Evolutionary conservation across 2,888 invertebrate genomes (phyloP).

Genomic region (Polydesmus complanatus): DNA sequence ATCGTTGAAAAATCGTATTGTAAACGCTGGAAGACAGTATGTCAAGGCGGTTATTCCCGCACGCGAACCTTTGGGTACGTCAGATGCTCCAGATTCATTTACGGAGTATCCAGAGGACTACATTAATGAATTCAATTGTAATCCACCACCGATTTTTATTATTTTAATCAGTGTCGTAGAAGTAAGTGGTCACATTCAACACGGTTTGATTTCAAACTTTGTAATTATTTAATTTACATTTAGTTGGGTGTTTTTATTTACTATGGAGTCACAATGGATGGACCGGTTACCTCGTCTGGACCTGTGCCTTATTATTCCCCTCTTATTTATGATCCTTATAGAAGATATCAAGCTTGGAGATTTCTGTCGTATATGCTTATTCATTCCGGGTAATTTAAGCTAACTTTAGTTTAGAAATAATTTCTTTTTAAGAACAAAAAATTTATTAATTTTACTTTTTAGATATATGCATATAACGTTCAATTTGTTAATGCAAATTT

Average conservation of each 20-base stretch:
- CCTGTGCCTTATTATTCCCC: conserved; percentile 65
- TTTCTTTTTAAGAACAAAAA: no score
- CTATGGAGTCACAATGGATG: conserved; percentile 35
- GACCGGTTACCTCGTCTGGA: conserved; percentile 36
- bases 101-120: no score
- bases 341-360: conserved; percentile 79
- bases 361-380: conserved; percentile 92
- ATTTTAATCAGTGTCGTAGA: conserved; percentile 74
- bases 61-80: conserved; percentile 30
- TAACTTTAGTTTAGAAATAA: neutral
- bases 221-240: conserved; percentile 5
- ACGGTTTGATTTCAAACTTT: neutral
- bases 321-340: conserved; percentile 76
- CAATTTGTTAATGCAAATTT: conserved; percentile 78
- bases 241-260: conserved; percentile 40
- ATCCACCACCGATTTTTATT: conserved; percentile 82
- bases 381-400: conserved; percentile 62
- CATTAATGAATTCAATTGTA: conserved; percentile 81
- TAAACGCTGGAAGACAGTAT: neutral
- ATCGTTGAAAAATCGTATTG: neutral
- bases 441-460: conserved; percentile 24
- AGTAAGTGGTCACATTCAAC: conserved; percentile 39
- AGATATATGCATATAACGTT: conserved; percentile 75
- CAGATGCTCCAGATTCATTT: conserved; percentile 39
- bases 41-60: neutral